Evolutionary conservation across 2,888 invertebrate genomes (phyloP).

Genomic region (Cenopis cana): DNA sequence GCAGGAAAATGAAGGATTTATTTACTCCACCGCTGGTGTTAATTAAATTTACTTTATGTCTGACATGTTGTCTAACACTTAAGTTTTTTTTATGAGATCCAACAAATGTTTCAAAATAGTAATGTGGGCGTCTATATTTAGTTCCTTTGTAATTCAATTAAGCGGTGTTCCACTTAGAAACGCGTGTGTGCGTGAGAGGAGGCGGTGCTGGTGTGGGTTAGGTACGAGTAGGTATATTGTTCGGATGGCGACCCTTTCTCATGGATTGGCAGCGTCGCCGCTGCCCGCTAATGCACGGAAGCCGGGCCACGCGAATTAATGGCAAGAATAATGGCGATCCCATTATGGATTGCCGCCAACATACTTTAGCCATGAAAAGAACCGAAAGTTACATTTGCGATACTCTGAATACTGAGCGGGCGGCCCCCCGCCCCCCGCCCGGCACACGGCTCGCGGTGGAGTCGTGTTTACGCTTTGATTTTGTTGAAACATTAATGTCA

Average conservation of each 20-base stretch:
- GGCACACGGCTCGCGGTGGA: slow-evolving; percentile 57
- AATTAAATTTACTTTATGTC: slow-evolving; percentile 71
- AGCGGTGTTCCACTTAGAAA: slow-evolving; percentile 7
- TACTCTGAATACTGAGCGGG: slow-evolving; percentile 84
- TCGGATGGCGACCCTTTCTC: slow-evolving; percentile 64
- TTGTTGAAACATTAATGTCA: slow-evolving; percentile 30
- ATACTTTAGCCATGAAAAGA: slow-evolving; percentile 86
- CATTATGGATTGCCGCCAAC: slow-evolving; percentile 86
- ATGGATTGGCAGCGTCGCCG: slow-evolving; percentile 77
- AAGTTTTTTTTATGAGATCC: slow-evolving; percentile 6
- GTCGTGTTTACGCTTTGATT: slow-evolving; percentile 39
- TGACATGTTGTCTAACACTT: slow-evolving; percentile 15
- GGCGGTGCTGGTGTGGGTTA: slow-evolving; percentile 51
- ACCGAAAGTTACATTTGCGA: slow-evolving; percentile 86
- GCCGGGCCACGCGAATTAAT: slow-evolving; percentile 83
- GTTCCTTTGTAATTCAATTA: slow-evolving; percentile 38
- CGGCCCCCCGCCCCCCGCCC: slow-evolving; percentile 62
- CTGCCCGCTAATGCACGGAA: slow-evolving; percentile 84
- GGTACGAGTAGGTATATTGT: slow-evolving; percentile 59
- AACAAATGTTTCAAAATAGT: neutral
- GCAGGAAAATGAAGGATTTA: slow-evolving; percentile 79
- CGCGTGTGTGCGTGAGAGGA: slow-evolving; percentile 47
- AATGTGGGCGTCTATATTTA: neutral
- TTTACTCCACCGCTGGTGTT: slow-evolving; percentile 73
- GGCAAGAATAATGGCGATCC: slow-evolving; percentile 85